phyloP scores from a whole-genome alignment of 2,113 vertebrate species.

The Geothlypis trichas region DNA sequence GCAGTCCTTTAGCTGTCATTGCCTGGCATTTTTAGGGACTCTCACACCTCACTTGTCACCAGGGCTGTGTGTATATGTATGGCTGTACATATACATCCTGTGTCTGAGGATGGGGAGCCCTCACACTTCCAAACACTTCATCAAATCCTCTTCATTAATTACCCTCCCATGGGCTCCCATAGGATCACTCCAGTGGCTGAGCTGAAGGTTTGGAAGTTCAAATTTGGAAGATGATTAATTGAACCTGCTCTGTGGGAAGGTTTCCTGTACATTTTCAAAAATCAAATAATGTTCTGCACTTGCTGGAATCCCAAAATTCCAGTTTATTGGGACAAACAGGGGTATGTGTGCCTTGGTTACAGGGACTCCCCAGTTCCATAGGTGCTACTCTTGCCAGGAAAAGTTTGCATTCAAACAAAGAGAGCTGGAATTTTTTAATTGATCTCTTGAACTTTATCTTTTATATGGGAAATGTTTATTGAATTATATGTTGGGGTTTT shows the following conservation, averaged over 20 bases:
- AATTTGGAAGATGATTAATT: not conserved
- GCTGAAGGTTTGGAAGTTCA: not conserved
- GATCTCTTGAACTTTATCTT: constrained; percentile 38
- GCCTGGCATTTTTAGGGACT: not conserved
- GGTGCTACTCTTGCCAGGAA: not conserved
- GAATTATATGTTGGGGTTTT: constrained; percentile 53
- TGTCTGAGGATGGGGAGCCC: not conserved
- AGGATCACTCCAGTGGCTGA: not conserved
- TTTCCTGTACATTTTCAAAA: not conserved
- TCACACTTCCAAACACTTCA: not conserved
- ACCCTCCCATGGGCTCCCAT: not conserved
- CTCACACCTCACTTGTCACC: not conserved
- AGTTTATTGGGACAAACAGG: not conserved
- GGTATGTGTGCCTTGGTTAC: not conserved
- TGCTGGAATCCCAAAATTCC: fast-evolving
- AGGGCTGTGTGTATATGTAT: not conserved
- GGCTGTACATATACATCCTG: not conserved
- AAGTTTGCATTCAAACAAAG: not conserved
- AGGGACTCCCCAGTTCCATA: not conserved
- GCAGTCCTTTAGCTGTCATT: not conserved
- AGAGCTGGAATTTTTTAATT: constrained; percentile 15
- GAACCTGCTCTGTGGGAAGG: not conserved
- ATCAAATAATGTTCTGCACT: not conserved
- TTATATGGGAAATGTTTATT: constrained; percentile 18
- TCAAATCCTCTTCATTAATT: not conserved